Conservation (phyloP, 2,113 vertebrate species). For the Pomatorhinus ruficollis region DNA sequence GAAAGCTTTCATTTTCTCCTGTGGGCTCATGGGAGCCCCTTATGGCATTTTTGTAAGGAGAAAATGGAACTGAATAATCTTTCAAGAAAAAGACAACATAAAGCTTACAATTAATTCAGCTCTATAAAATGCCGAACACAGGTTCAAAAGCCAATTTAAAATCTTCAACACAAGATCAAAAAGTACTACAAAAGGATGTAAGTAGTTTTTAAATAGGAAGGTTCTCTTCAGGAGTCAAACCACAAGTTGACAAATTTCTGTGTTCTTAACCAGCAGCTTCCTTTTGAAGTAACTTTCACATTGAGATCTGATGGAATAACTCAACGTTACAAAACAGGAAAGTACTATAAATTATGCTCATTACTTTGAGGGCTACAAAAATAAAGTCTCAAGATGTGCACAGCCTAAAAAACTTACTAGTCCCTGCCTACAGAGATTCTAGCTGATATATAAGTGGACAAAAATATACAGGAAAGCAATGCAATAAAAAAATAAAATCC, state of each 20-base stretch:
- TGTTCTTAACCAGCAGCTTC: background rate
- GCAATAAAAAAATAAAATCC: background rate
- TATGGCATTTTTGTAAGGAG: background rate
- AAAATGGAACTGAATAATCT: background rate
- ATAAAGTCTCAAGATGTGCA: background rate
- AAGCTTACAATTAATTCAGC: conserved; percentile 3
- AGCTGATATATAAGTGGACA: background rate
- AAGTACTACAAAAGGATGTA: conserved; percentile 15
- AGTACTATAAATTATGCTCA: background rate
- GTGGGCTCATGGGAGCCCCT: background rate
- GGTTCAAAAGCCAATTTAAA: conserved; percentile 15
- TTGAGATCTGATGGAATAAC: background rate
- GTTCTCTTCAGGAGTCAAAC: background rate
- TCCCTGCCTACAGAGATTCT: background rate
- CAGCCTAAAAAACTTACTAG: background rate
- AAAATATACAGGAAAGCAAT: background rate
- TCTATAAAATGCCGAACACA: background rate
- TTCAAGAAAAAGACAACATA: background rate
- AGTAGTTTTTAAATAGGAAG: background rate
- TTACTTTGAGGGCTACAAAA: background rate
- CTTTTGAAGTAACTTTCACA: conserved; percentile 20
- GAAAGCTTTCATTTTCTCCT: background rate
- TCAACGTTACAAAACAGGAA: background rate
- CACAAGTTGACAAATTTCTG: background rate
- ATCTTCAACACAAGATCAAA: conserved; percentile 11